A percentile compares a stretch with the other conserved stretches of the same genome.
phyloP scores from a whole-genome alignment of 2,797 vertebrate genomes.

The Poecilia wingei region DNA sequence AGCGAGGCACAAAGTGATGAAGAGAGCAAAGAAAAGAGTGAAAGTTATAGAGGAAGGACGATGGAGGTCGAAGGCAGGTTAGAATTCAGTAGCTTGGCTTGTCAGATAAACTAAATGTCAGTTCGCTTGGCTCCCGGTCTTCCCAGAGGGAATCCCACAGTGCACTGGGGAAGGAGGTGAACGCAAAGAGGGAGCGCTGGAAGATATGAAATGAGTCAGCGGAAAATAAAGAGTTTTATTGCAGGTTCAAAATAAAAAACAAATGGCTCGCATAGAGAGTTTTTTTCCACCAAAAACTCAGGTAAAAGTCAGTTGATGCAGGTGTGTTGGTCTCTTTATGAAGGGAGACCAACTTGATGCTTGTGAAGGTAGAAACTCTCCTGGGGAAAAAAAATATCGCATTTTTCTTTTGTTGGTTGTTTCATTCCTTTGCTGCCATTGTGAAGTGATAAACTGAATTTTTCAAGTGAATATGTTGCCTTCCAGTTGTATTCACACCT shows the following conservation, averaged over 20 bases:
- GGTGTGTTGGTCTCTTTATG: constrained; percentile 64
- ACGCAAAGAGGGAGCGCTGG: constrained; percentile 9
- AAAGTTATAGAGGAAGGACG: constrained; percentile 29
- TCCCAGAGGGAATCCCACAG: constrained; percentile 53
- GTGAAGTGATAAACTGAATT: constrained; percentile 61
- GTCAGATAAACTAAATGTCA: constrained; percentile 61
- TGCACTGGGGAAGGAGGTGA: constrained; percentile 23
- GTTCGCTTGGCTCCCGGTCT: constrained; percentile 45
- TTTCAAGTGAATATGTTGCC: constrained; percentile 13
- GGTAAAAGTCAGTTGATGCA: constrained; percentile 54
- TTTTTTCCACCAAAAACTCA: constrained; percentile 68
- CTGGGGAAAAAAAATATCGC: not conserved
- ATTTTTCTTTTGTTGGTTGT: constrained; percentile 44
- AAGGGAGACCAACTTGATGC: constrained; percentile 40
- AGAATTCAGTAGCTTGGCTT: constrained; percentile 52
- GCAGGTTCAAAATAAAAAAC: constrained; percentile 53
- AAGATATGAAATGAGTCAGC: constrained; percentile 62
- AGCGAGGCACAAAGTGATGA: not conserved
- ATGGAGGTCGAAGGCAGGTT: constrained; percentile 62
- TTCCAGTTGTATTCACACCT: not conserved
- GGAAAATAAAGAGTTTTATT: constrained; percentile 48
- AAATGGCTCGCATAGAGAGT: constrained; percentile 41
- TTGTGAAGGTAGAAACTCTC: constrained; percentile 38
- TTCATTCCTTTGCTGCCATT: constrained; percentile 52
- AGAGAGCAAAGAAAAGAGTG: constrained; percentile 32